Conservation (phyloP, 2,888 invertebrate species). For the Cylindroiulus punctatus region DNA sequence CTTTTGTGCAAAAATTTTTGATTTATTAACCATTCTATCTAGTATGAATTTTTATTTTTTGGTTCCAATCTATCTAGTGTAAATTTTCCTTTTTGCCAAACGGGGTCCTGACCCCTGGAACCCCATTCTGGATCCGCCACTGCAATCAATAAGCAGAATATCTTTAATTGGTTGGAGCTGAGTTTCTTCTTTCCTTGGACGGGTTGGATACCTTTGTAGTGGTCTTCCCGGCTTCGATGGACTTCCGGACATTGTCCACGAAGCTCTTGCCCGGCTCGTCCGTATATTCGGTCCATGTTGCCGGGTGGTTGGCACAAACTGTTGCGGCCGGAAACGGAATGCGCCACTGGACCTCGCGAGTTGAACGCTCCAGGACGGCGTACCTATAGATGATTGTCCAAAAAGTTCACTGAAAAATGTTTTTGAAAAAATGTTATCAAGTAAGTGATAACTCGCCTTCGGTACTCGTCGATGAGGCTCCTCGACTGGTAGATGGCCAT, state of each 20-base stretch:
- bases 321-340: constrained; percentile 51
- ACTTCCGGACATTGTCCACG: neutral
- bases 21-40: too few species aligned
- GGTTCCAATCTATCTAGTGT: too few species aligned
- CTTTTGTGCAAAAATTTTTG: too few species aligned
- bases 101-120: too few species aligned
- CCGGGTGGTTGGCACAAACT: constrained; percentile 51
- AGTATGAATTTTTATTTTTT: too few species aligned
- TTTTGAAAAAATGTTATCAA: neutral
- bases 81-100: too few species aligned
- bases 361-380: constrained; percentile 45
- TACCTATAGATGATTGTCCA: constrained; percentile 23
- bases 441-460: neutral
- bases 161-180: too few species aligned
- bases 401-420: too few species aligned
- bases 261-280: constrained; percentile 19
- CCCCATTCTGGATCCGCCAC: too few species aligned
- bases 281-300: constrained; percentile 36
- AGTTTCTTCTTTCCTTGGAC: too few species aligned
- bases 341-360: constrained; percentile 40
- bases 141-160: too few species aligned
- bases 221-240: neutral
- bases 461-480: constrained; percentile 51
- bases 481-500: constrained; percentile 56
- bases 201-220: too few species aligned